Evolutionary conservation across 2,113 vertebrate genomes (phyloP).

Genomic region (Cyanoliseus patagonus): DNA sequence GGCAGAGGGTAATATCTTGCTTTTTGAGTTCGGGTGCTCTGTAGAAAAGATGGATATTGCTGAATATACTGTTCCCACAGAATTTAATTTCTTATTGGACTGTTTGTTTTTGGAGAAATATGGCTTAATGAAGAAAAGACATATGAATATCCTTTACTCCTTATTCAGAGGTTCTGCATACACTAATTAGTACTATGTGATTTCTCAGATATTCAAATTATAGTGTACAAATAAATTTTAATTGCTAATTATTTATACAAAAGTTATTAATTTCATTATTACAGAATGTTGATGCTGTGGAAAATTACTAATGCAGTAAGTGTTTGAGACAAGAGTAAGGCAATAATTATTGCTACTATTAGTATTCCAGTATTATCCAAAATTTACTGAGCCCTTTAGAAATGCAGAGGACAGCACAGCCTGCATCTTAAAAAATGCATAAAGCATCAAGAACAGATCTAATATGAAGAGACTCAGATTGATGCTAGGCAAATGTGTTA

Average conservation of each 20-base stretch:
- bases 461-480: background rate
- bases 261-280: slow-evolving; percentile 37
- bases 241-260: slow-evolving; percentile 50
- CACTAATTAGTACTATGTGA: background rate
- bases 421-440: background rate
- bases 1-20: background rate
- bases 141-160: background rate
- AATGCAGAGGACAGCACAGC: background rate
- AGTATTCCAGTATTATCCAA: background rate
- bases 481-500: background rate
- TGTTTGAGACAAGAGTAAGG: slow-evolving; percentile 18
- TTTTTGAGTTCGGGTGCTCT: background rate
- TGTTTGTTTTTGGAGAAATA: slow-evolving; percentile 14
- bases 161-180: background rate
- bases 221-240: slow-evolving; percentile 45
- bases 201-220: slow-evolving; percentile 37
- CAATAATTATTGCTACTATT: background rate
- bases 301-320: slow-evolving; percentile 8
- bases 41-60: background rate
- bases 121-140: background rate
- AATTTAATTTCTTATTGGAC: slow-evolving; percentile 17
- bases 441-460: background rate
- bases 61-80: background rate
- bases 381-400: background rate
- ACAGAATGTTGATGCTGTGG: slow-evolving; percentile 10